Evolutionary conservation across 2,888 invertebrate species (phyloP).

Genomic region (Rugalucina vietnamica): DNA sequence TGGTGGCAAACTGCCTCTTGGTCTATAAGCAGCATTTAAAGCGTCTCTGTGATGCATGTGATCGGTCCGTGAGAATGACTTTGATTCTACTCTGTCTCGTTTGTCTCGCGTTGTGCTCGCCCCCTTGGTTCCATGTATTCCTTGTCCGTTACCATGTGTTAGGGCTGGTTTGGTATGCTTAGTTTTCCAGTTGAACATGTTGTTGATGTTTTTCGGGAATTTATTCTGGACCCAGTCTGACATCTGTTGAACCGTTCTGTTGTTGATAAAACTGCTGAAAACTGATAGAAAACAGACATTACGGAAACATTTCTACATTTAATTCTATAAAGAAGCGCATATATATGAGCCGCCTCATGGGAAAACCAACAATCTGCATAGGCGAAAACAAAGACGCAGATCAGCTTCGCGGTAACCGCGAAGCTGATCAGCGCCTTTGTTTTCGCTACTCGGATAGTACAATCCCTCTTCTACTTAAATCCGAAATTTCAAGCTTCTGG

Average conservation of each 20-base stretch:
- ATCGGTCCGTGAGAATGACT: background rate
- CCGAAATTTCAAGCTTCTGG: too few relatives aligned
- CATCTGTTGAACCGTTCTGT: conserved; percentile 61
- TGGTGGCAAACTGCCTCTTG: conserved; percentile 12
- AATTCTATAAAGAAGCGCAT: too few relatives aligned
- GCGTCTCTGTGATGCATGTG: background rate
- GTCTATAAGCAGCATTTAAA: background rate
- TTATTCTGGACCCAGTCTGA: conserved; percentile 72
- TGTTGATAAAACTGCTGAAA: conserved; percentile 29
- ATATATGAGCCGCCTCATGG: too few relatives aligned
- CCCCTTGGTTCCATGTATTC: background rate
- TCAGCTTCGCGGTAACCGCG: too few relatives aligned
- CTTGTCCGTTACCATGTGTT: conserved; percentile 23
- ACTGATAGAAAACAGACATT: conserved; percentile 26
- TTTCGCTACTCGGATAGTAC: too few relatives aligned
- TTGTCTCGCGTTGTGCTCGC: background rate
- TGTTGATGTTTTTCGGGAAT: background rate
- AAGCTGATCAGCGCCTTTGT: too few relatives aligned
- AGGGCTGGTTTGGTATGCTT: conserved; percentile 1
- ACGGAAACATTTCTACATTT: too few relatives aligned
- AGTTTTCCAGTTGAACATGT: conserved; percentile 31
- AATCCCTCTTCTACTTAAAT: too few relatives aligned
- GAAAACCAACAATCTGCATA: too few relatives aligned
- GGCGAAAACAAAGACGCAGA: too few relatives aligned
- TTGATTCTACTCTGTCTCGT: background rate